These are phyloP conservation scores for Acleris holmiana DNA, from an alignment of 2,888 invertebrate species.

Conservation along the genomic window DNA sequence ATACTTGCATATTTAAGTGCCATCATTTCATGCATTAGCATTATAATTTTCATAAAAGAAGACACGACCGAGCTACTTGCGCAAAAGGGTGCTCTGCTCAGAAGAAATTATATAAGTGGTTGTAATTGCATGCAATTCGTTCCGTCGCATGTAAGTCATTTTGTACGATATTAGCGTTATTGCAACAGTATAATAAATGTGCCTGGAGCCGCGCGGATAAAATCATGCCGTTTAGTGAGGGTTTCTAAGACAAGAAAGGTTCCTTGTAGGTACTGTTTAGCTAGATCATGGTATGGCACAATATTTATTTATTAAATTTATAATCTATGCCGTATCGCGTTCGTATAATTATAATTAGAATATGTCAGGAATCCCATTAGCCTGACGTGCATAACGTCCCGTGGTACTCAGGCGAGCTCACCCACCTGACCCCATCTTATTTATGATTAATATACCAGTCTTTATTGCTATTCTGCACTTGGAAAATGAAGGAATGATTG, in stretches of 20 bases:
- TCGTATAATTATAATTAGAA: slow-evolving; percentile 34
- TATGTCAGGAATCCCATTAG: slow-evolving; percentile 33
- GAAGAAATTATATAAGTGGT: not conserved
- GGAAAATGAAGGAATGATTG: slow-evolving; percentile 23
- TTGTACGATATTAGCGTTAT: too few relatives aligned
- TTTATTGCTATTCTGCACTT: slow-evolving; percentile 28
- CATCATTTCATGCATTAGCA: slow-evolving; percentile 15
- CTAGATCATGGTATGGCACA: not conserved
- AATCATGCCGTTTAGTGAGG: too few relatives aligned
- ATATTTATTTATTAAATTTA: not conserved
- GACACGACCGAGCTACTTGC: not conserved
- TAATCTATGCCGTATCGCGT: slow-evolving; percentile 2
- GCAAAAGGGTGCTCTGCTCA: not conserved
- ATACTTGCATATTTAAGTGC: slow-evolving; percentile 33
- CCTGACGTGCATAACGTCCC: slow-evolving; percentile 19
- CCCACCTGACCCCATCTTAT: slow-evolving; percentile 33
- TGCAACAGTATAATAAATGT: too few relatives aligned
- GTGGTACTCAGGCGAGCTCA: slow-evolving; percentile 10
- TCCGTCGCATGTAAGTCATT: not conserved
- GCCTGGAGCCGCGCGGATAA: too few relatives aligned
- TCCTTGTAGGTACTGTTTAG: too few relatives aligned
- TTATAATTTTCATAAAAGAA: slow-evolving; percentile 26
- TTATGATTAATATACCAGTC: slow-evolving; percentile 33
- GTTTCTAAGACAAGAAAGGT: too few relatives aligned
- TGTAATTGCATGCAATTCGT: not conserved